Conservation (phyloP, 2,113 vertebrate species). For the Sinocyclocheilus anophthalmus region DNA sequence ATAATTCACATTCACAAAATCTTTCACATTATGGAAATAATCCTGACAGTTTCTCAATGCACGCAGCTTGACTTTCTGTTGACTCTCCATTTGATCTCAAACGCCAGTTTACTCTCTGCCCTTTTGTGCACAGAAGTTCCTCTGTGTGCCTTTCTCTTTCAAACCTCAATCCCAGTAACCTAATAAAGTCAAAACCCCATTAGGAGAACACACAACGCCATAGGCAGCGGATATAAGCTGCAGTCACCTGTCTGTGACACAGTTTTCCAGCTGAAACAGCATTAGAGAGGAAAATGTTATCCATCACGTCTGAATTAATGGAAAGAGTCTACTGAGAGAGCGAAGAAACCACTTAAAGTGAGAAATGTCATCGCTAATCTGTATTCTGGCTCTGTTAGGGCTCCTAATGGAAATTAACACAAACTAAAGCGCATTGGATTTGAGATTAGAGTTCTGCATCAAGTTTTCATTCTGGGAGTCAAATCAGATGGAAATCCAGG, state of each 20-base stretch:
- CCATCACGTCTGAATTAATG: slow-evolving; percentile 53
- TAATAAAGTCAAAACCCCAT: slow-evolving; percentile 56
- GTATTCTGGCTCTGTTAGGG: slow-evolving; percentile 6
- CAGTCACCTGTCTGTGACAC: slow-evolving; percentile 57
- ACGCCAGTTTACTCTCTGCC: background rate
- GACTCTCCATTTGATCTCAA: background rate
- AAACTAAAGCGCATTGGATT: slow-evolving; percentile 6
- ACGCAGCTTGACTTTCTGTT: background rate
- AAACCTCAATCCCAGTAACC: slow-evolving; percentile 55
- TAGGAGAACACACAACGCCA: slow-evolving; percentile 50
- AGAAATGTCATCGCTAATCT: slow-evolving; percentile 37
- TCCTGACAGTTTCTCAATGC: background rate
- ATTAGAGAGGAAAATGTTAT: slow-evolving; percentile 55
- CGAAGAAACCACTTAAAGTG: slow-evolving; percentile 12
- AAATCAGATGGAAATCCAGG: background rate
- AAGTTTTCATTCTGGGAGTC: background rate
- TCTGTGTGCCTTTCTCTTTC: slow-evolving; percentile 4
- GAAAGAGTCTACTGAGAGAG: slow-evolving; percentile 34
- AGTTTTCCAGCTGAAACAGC: slow-evolving; percentile 58
- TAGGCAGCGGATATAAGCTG: slow-evolving; percentile 22
- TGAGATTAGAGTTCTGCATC: background rate
- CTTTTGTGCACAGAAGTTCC: background rate
- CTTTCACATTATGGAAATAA: background rate
- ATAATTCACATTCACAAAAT: background rate
- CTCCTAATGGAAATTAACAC: slow-evolving; percentile 20